phyloP scores from a whole-genome alignment of 2,113 vertebrate species.

The Eurystomus gularis region DNA sequence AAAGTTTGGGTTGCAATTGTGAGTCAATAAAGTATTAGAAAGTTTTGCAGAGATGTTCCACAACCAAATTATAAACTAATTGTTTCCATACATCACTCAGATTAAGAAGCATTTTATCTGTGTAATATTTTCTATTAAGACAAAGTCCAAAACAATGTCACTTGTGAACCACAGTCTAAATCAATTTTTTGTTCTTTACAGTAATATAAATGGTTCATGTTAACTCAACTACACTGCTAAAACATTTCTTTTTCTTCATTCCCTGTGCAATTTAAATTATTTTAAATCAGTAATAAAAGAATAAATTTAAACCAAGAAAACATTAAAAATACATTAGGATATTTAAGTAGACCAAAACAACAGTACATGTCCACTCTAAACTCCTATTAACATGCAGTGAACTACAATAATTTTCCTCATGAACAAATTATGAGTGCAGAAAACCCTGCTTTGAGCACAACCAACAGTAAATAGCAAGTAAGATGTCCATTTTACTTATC shows the following conservation, averaged over 20 bases:
- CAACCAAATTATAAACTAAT: background rate
- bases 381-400: background rate
- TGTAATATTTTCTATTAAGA: background rate
- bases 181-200: background rate
- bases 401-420: background rate
- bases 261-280: background rate
- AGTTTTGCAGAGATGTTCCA: background rate
- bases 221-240: background rate
- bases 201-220: background rate
- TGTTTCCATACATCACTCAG: background rate
- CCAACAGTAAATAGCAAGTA: background rate
- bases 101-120: background rate
- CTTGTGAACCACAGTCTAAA: background rate
- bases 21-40: background rate
- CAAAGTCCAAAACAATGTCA: background rate
- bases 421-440: background rate
- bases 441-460: background rate
- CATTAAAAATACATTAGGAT: background rate
- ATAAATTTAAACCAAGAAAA: background rate
- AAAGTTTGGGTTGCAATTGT: background rate
- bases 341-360: background rate
- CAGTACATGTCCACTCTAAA: background rate
- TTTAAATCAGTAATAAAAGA: background rate
- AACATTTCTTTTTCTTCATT: background rate
- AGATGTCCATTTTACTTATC: background rate